Evolutionary conservation across 2,888 invertebrate genomes (phyloP), one percentile per base, ranked within the genome.

Genomic region (Selenia dentaria): DNA sequence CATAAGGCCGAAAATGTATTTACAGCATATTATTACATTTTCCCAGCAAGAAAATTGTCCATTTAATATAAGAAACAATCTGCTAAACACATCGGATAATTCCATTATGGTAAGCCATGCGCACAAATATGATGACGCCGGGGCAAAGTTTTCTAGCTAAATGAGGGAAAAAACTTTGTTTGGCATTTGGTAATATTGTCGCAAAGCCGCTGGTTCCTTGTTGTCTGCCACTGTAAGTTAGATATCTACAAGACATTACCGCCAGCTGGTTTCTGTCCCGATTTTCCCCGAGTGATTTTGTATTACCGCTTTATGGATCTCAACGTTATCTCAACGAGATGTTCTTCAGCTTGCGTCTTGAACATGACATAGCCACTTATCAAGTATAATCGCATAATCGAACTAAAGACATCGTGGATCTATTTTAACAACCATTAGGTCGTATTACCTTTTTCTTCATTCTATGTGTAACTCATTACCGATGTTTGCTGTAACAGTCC

Each of bases 181-280:
- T 38, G 48, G 54, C 39, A 41, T 60, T 57, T 43, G 49, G 56
- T 50, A 32, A 52, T 41, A 57, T 58, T 48, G 52, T 49, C 27
- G 49, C 32, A 39, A 43, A 43, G 39, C 40, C 36, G 39, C 40
- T 38, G 36, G 46, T 55, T 27, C 51, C 54, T 51, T 54, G 46
- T 50, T 57, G 54, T 42, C 57, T 48, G n/a, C n/a, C n/a, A n/a
- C 60, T 27, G n/a, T 12, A 22, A 12, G 54, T 50, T 59, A 22
- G 6, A 3, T 63, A 63, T 51, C 54, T 59, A 59, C 61, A 57
- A 51, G 59, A 57, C 59, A 65, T 71, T 70, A 67, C 68, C 55
- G 51, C 46, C 71, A 70, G 61, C 68, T 57, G 68, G 57, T 58
- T 62, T 57, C 57, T 57, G 33, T 53, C 51, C 54, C 56, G 53